Evolutionary conservation across 2,888 invertebrate genomes (phyloP), one percentile per base, ranked within the genome.

Genomic region (Latheticus oryzae): DNA sequence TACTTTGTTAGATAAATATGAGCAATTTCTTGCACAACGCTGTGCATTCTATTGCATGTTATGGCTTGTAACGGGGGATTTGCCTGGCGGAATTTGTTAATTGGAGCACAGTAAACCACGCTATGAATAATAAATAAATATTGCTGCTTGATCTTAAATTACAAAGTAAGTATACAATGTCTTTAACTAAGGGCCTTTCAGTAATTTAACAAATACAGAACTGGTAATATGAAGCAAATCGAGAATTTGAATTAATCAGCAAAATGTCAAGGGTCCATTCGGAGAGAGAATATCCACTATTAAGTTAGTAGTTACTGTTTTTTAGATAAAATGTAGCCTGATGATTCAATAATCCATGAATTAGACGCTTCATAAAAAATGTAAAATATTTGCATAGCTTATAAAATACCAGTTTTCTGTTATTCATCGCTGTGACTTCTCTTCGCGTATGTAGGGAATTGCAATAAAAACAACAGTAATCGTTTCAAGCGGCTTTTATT

Each of bases 51-150:
- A 50, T 37, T 50, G 50, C 50, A 38, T 35, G 30, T 48, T 48
- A 48, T 48, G 16, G 43, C 17, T 11, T 48, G 50, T 38, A 38
- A 26, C 50, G 11, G 28, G 50, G 50, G 50, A 50, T 37, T 50
- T 38, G 30, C 37, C 28, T 19, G 24, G 47, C 47, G 33, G 47
- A 45, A 47, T 47, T 32, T 38, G 19, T 38, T 50, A 50, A 50
- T 50, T 50, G 50, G 50, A 15, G 21, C 50, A 38, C 7, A 38
- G 50, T 28, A 50, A 42, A 38, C 50, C 50, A 21, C 50, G 50
- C 13, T 16, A 28, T 38, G 33, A 50, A 50, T 38, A 50, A 50
- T 50, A 50, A 50, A 50, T 50, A 50, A 50, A 38, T 50, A 38
- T 50, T 47, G 35, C 15, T 48, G 48, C 11, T 23, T 23, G 33